Evolutionary conservation across 2,113 vertebrate genomes (phyloP).

Genomic region (Clarias magur): DNA sequence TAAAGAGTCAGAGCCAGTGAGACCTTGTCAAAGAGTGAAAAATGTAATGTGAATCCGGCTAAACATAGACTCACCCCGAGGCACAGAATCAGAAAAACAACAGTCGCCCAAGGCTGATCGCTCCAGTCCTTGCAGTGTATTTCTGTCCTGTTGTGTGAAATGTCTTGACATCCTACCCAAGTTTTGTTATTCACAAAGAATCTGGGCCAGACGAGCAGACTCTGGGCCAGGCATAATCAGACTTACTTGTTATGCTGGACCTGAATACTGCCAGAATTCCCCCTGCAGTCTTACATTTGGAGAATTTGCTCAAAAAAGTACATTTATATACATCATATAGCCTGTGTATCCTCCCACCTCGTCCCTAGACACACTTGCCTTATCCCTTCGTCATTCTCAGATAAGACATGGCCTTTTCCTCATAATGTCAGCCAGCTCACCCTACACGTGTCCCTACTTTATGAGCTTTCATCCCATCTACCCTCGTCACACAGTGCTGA

Average conservation of each 20-base stretch:
- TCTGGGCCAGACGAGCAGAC: constrained; percentile 2
- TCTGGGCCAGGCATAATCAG: not conserved
- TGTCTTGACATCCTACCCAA: constrained; percentile 16
- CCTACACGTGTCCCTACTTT: constrained; percentile 7
- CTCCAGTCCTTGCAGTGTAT: not conserved
- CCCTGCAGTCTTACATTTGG: not conserved
- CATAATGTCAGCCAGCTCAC: constrained; percentile 41
- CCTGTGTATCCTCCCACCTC: not conserved
- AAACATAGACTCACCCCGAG: constrained; percentile 26
- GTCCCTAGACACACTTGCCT: not conserved
- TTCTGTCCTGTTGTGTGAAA: constrained; percentile 7
- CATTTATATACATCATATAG: not conserved
- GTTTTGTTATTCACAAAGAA: constrained; percentile 30
- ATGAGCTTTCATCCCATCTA: constrained; percentile 23
- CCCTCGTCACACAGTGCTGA: not conserved
- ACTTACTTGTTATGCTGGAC: constrained; percentile 1
- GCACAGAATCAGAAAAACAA: not conserved
- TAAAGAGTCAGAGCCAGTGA: constrained; percentile 15
- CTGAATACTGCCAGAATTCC: not conserved
- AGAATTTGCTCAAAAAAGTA: not conserved
- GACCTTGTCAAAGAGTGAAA: constrained; percentile 26
- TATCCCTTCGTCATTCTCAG: not conserved
- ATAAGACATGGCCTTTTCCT: constrained; percentile 44
- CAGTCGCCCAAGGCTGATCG: not conserved
- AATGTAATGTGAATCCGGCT: constrained; percentile 19